A percentile compares a stretch with the other conserved stretches of the same genome.
Conservation (phyloP, 2,797 vertebrate genomes). For the Percopsis omiscomaycus region DNA sequence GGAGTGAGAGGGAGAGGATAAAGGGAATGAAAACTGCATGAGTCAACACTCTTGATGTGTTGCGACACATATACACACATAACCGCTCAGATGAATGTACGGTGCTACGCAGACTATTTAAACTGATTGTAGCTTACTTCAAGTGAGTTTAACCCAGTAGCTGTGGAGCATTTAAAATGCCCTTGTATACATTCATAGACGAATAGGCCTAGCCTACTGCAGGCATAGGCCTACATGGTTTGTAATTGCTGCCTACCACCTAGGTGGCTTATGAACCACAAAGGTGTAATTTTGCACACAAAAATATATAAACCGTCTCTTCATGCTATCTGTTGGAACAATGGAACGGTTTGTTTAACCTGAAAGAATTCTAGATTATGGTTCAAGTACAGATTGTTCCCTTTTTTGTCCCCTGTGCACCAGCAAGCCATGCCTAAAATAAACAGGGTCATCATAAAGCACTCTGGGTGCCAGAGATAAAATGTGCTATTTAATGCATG, state of each 20-base stretch:
- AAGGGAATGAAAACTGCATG: background rate
- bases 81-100: too few relatives aligned
- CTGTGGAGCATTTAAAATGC: background rate
- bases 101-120: too few relatives aligned
- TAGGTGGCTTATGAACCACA: too few relatives aligned
- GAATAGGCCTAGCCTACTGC: too few relatives aligned
- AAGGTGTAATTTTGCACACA: background rate
- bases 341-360: background rate
- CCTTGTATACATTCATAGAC: too few relatives aligned
- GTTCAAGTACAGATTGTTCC: background rate
- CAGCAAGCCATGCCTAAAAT: constrained; percentile 2
- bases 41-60: background rate
- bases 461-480: constrained; percentile 11
- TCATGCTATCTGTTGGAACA: background rate
- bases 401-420: background rate
- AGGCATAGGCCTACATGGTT: too few relatives aligned
- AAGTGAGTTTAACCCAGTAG: background rate
- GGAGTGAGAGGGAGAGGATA: background rate
- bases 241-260: too few relatives aligned
- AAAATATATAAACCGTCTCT: background rate
- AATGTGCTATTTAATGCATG: constrained; percentile 20
- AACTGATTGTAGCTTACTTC: too few relatives aligned
- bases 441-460: constrained; percentile 15
- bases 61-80: background rate
- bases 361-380: background rate